Evolutionary conservation across 2,888 invertebrate genomes (phyloP), one percentile per base, ranked within the genome.

Genomic region (Erebia palarica): DNA sequence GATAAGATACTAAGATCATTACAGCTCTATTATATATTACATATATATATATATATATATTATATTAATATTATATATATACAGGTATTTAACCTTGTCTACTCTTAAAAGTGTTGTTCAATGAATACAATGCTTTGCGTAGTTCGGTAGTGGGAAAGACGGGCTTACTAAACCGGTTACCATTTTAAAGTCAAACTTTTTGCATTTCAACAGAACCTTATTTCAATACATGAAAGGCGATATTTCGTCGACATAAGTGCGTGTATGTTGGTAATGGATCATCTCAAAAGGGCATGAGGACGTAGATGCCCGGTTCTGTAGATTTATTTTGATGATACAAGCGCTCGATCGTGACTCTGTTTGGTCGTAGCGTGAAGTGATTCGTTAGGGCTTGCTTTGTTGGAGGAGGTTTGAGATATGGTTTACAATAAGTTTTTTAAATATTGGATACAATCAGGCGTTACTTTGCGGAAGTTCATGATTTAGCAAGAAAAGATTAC

Each of bases 271-370:
- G 73, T 57, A 53, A 27, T 67, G 65, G 51, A 67, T 65, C 61
- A 70, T 76, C 77, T 77, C 69, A 73, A 79, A 79, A 79, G 79
- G 79, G 79, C 79, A 79, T 69, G 74, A 76, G 74, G 78, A 75
- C 76, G 75, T 70, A 73, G 75, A 75, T 72, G 68, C 57, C 64
- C 72, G 44, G 76, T 75, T 77, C 70, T 73, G 73, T 77, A 75
- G 78, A 79, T 78, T 78, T 77, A 78, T 77, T 78, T 76, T 75
- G 77, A 75, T 72, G 76, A 76, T 74, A 74, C 73, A 75, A 63
- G 63, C 55, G 51, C 47, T 55, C 47, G 60, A 18, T 61, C 57
- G 70, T 63, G 70, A 67, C 66, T 67, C 16, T 61, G 47, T 58
- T 69, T 58, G 16, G 49, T 65, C 55, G 47, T 47, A 61, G 42